A percentile compares a stretch with the other conserved stretches of the same genome.
phyloP scores from a whole-genome alignment of 2,888 invertebrate genomes.

The Proisotoma minuta region DNA sequence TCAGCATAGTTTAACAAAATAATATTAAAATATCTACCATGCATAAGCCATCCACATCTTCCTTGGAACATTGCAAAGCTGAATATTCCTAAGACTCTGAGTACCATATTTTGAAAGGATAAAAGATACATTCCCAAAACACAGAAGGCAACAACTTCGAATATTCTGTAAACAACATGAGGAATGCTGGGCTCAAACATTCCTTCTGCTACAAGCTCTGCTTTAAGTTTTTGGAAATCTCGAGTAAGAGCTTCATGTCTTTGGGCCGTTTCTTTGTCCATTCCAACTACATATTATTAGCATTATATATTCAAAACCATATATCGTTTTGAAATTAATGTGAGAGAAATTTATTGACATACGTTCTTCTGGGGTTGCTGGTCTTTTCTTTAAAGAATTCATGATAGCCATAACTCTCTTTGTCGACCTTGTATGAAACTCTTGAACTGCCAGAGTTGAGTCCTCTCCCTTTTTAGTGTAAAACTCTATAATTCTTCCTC shows the following conservation, averaged over 20 bases:
- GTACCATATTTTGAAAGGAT: slow-evolving; percentile 15
- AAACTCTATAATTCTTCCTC: slow-evolving; percentile 38
- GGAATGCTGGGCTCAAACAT: slow-evolving; percentile 37
- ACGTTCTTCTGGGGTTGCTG: slow-evolving; percentile 16
- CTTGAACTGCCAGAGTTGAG: slow-evolving; percentile 33
- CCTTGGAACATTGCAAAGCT: slow-evolving; percentile 43
- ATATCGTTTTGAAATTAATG: neutral
- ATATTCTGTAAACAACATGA: slow-evolving; percentile 39
- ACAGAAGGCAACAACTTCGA: slow-evolving; percentile 30
- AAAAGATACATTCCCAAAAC: slow-evolving; percentile 40
- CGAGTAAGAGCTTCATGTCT: slow-evolving; percentile 38
- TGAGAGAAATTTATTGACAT: neutral
- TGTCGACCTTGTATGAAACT: slow-evolving; percentile 35
- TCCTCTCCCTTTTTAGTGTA: slow-evolving; percentile 40
- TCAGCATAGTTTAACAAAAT: slow-evolving; percentile 8
- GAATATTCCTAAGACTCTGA: slow-evolving; percentile 36
- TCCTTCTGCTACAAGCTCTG: slow-evolving; percentile 40
- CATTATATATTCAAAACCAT: neutral
- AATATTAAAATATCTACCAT: too few relatives aligned
- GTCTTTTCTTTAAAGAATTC: slow-evolving; percentile 28
- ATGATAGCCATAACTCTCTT: slow-evolving; percentile 32
- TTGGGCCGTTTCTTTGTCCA: slow-evolving; percentile 22
- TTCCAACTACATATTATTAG: slow-evolving; percentile 16
- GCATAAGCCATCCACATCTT: slow-evolving; percentile 41
- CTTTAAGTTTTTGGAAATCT: slow-evolving; percentile 41